phyloP scores from a whole-genome alignment of 2,888 invertebrate species.

The Oligia fasciuncula region DNA sequence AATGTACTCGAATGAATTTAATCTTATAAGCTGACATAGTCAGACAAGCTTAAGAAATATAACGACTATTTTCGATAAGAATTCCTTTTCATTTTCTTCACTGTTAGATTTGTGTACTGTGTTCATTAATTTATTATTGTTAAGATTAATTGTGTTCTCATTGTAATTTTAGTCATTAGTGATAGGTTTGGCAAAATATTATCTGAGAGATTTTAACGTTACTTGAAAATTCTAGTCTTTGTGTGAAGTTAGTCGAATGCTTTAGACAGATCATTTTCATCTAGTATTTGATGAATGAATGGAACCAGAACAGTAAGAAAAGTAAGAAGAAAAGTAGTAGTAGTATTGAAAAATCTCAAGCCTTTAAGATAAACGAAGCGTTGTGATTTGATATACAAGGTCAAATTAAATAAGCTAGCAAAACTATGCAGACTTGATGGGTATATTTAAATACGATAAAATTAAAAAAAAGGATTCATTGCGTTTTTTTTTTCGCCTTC shows the following conservation, averaged over 20 bases:
- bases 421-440: too few relatives aligned
- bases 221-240: constrained; percentile 2
- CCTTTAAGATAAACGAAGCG: constrained; percentile 1
- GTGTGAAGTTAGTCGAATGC: constrained; percentile 8
- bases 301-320: background rate
- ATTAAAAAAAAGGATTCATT: too few relatives aligned
- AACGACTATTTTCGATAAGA: constrained; percentile 63
- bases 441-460: too few relatives aligned
- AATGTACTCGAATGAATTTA: constrained; percentile 56
- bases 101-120: constrained; percentile 55
- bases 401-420: too few relatives aligned
- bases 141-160: constrained; percentile 53
- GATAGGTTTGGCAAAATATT: constrained; percentile 59
- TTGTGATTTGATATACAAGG: constrained; percentile 26
- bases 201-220: constrained; percentile 28
- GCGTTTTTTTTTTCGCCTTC: too few relatives aligned
- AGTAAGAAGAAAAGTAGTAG: background rate
- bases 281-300: background rate
- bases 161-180: constrained; percentile 52
- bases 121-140: constrained; percentile 58
- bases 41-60: constrained; percentile 72
- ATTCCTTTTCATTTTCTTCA: constrained; percentile 36
- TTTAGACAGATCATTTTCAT: constrained; percentile 1
- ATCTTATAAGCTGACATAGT: constrained; percentile 73
- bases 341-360: constrained; percentile 9